Base-by-base conservation (phyloP, 2,797 vertebrate genomes). In the Clarias pachynema region DNA sequence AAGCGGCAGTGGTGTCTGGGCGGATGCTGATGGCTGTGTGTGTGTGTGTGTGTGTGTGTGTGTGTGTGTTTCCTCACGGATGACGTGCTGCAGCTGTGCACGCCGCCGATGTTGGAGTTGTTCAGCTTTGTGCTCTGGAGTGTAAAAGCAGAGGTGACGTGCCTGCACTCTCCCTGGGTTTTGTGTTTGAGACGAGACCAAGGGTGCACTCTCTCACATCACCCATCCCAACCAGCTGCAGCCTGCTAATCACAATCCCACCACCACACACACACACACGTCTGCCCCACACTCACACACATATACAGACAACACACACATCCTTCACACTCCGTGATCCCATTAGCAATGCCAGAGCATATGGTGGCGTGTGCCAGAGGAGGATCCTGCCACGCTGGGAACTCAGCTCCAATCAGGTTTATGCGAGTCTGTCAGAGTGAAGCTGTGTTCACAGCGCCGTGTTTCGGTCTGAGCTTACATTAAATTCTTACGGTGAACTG, bases 251-350 rank as follows among this genome's bases (percentile, higher is more conserved):
- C 84, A 90, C 87, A 86, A 81, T 82, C 68, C 86, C 83, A 82
- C 81, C 88, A 91, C 87, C 88, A 87, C 65, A 60, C 79, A 82
- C 82, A 73, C 69, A 59, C 83, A 83, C 83, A 53, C 82, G 53
- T 56, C 60, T 49, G 75, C 34, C 73, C 75, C 81, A 70, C 73
- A 73, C 73, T 65, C 57, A 73, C 81, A 85, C 66, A 81, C 60
- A 56, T 80, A 82, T 53, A 81, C 59, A 84, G 26, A 81, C 81
- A 82, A 81, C 66, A 81, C 26, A 81, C 81, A 82, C 84, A 88
- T 86, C 37, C 84, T 88, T 86, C 84, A 88, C 87, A 89, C 80
- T 84, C 83, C 26, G 70, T 92, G 94, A 95, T 79, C 82, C 72
- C 81, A 79, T 83, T 79, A 83, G 22, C 65, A 56, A 79, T 85